Evolutionary conservation across 2,888 invertebrate genomes (phyloP), one percentile per base, ranked within the genome.

Genomic region (Leptinotarsa peninsularis): DNA sequence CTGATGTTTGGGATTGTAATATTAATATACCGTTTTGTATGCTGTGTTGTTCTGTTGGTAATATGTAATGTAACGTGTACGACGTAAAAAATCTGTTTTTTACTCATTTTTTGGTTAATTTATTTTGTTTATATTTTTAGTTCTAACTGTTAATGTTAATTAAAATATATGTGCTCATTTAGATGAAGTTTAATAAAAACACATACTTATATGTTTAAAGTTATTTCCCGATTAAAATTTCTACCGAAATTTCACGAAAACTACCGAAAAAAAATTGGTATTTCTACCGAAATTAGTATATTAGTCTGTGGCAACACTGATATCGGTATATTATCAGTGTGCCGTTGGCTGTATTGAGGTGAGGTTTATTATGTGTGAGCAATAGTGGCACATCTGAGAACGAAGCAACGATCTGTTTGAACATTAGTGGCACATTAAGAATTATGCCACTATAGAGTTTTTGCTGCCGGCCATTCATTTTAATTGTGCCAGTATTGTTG

Each of bases 1-100:
- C 50, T 50, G 50, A 50, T 50, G 50, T 50, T 50, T 50, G 50
- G 50, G 50, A 50, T 50, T 50, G 50, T 50, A 50, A 50, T 50
- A 50, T 50, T 50, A 50, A 50, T 50, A 50, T 50, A 50, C 50
- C 50, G 50, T 50, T 50, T 50, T 50, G 50, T 50, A 50, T 50
- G 50, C 50, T 50, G 17, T 50, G 50, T 50, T 50, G 50, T 50
- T 50, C 50, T 50, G 50, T 50, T 50, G 50, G 50, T 50, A 50
- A 15, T 50, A 50, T 50, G 50, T 50, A 50, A 50, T 50, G 50
- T 50, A 50, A 50, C 17, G 50, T 15, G 17, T 15, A 50, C 50
- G 50, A 50, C 50, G 17, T 50, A 50, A 50, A 50, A 50, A 50
- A 50, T 50, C 50, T 50, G 50, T 50, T 50, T 50, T 50, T 50